Evolutionary conservation across 2,888 invertebrate species (phyloP), one percentile per base, ranked within the genome.

Genomic region (Capitulum mitella): DNA sequence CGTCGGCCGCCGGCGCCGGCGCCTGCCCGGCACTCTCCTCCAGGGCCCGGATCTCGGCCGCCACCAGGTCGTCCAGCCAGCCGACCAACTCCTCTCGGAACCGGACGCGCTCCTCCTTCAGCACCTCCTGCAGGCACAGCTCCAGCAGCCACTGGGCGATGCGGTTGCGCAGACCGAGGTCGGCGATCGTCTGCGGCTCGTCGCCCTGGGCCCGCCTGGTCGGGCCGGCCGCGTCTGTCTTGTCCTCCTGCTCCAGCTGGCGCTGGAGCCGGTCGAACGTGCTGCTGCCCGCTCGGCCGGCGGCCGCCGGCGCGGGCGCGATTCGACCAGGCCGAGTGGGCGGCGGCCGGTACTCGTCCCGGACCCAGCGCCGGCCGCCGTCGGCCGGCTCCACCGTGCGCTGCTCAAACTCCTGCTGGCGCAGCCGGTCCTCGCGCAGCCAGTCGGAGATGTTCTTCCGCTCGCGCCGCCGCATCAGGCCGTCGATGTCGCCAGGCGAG

Each of bases 181-280:
- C 94, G 26, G 98, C 87, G 85, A 97, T 97, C 0, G 92, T 90
- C 48, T 96, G 89, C 0, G 97, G 97, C 0, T 97, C 95, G 0
- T 92, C 90, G 83, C 96, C 94, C 98, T 95, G 88, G 97, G 97
- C 85, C 97, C 97, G 87, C 97, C 97, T 85, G 97, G 98, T n/a
- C n/a, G 94, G 94, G 85, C 97, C 97, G 2, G 88, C 81, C n/a
- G 81, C 78, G n/a, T 79, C 78, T 22, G n/a, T n/a, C n/a, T n/a
- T n/a, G n/a, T n/a, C 91, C 84, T 51, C 89, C 86, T 16, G 89
- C 88, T 85, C 97, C 96, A 96, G 97, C 97, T 84, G 96, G 96
- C 83, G 97, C 96, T 76, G 93, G 90, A 5, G 95, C 92, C 16
- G 93, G 89, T 78, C 90, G n/a, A n/a, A n/a, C n/a, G n/a, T n/a